Evolutionary conservation across 2,113 vertebrate species (phyloP), one percentile per base, ranked within the genome.

Genomic region (Neopipo cinnamomea): DNA sequence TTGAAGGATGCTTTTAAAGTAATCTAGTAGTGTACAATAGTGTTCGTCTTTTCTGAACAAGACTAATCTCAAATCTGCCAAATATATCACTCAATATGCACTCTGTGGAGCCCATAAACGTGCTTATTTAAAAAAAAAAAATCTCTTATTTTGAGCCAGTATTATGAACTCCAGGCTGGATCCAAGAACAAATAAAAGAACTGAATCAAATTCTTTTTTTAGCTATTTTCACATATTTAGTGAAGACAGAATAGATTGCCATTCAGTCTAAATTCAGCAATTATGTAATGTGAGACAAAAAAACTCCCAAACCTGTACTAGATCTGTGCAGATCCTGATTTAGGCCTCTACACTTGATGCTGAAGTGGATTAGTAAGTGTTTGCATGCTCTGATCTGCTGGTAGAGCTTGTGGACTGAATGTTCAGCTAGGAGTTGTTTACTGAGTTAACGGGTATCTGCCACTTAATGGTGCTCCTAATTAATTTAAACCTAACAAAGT

Each of bases 21-120:
- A 95, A 97, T 83, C 50, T 92, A 95, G 91, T 79, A 82, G 27
- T n/a, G 31, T 23, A 85, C 96, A 96, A 91, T 78, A 91, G 81
- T 15, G 47, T 63, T 63, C 35, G 87, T 62, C 52, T 93, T 93
- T 94, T 37, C 85, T 59, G 61, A 89, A 70, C 35, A 68, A 63
- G 66, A 65, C 2, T 77, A 59, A 83, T 78, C 39, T 75, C 47
- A 82, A 86, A 85, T 30, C 72, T 79, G 56, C 49, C 90, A 95
- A 93, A 81, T 89, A 66, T 75, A 47, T 73, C 75, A 91, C 52
- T 89, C 47, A 80, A 25, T 35, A 67, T 78, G 58, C 31, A 65
- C 67, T 92, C 68, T 31, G 19, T 68, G 66, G 33, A 88, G 50
- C n/a, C 53, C 31, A 37, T 75, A 88, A 83, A 91, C 37, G 9